These are phyloP conservation scores for Microplitis mediator DNA, from an alignment of 1,140 invertebrate genomes.

Conservation along the genomic window DNA sequence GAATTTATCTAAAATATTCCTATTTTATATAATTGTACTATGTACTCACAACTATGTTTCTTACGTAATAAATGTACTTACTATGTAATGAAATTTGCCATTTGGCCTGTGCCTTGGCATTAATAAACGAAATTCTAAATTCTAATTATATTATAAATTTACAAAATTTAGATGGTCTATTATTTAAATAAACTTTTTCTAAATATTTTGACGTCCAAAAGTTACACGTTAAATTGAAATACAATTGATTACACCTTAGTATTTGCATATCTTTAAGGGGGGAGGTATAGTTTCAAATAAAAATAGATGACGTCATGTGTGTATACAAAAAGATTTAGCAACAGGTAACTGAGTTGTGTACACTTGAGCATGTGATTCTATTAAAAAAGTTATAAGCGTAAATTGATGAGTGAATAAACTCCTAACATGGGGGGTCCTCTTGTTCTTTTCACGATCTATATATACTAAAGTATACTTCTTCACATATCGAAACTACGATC, in stretches of 20 bases:
- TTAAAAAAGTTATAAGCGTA: neutral
- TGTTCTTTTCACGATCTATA: neutral
- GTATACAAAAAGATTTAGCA: neutral
- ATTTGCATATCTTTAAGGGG: neutral
- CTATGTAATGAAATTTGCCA: no score
- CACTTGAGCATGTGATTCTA: neutral
- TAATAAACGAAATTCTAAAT: no score
- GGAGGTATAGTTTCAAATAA: neutral
- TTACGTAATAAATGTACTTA: no score
- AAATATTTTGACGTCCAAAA: no score
- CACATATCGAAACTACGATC: constrained; percentile 8
- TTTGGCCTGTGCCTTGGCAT: no score
- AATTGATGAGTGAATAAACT: constrained; percentile 1
- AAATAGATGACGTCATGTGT: neutral
- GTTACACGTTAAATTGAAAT: neutral
- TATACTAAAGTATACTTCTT: neutral
- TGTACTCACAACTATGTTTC: no score
- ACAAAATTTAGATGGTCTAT: no score
- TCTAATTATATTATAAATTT: no score
- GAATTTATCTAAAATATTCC: no score
- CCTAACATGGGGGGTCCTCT: neutral
- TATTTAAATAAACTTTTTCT: no score
- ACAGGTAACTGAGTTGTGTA: constrained; percentile 1
- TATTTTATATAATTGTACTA: no score
- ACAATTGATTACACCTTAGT: neutral